These are phyloP conservation scores for Temnothorax ravouxi DNA, from an alignment of 2,888 invertebrate genomes.

Conservation along the genomic window DNA sequence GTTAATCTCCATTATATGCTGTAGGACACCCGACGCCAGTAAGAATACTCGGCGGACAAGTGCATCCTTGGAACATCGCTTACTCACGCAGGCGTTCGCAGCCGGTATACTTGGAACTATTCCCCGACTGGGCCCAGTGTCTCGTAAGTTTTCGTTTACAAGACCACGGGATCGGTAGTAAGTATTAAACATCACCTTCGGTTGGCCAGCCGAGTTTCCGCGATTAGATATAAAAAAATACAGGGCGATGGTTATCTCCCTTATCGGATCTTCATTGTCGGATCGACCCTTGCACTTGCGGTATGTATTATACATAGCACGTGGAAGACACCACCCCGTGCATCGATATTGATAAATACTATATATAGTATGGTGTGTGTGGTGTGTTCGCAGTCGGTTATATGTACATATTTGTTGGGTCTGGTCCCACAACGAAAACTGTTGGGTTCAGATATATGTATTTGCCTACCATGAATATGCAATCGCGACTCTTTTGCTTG, in stretches of 20 bases:
- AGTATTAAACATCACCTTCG: conserved; percentile 71
- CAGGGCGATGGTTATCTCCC: conserved; percentile 69
- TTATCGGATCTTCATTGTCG: conserved; percentile 60
- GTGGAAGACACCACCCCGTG: conserved; percentile 67
- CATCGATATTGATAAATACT: conserved; percentile 74
- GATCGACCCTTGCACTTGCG: conserved; percentile 67
- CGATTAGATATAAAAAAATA: conserved; percentile 66
- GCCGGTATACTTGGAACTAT: conserved; percentile 27
- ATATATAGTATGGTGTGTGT: conserved; percentile 53
- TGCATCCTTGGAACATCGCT: conserved; percentile 53
- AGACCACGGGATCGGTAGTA: conserved; percentile 66
- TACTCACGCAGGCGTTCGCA: conserved; percentile 24
- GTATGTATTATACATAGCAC: conserved; percentile 68
- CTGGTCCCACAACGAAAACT: neutral
- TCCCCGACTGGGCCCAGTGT: conserved; percentile 62
- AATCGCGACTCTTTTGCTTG: conserved; percentile 64
- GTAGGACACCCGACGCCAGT: conserved; percentile 30
- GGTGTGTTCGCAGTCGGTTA: conserved; percentile 62
- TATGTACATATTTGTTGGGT: conserved; percentile 38
- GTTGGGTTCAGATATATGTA: conserved; percentile 54
- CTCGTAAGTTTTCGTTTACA: conserved; percentile 71
- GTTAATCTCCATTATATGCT: conserved; percentile 36
- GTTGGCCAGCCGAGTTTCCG: conserved; percentile 67
- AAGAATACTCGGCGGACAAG: conserved; percentile 54
- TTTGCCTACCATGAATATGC: conserved; percentile 64